Base-by-base conservation (phyloP, 2,113 vertebrate species). In the Melanotaenia duboulayi region DNA sequence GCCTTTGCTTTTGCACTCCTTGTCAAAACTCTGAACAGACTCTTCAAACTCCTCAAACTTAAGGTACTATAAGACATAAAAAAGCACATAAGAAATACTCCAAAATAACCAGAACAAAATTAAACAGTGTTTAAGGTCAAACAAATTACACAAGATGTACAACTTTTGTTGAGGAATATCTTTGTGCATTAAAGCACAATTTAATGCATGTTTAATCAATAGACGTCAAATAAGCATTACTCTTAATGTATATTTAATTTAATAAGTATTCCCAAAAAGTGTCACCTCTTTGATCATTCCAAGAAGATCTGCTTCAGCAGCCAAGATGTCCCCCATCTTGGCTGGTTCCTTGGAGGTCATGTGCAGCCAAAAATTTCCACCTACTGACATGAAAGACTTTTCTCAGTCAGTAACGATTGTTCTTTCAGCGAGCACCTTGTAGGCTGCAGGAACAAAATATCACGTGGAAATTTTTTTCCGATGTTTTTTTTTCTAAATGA, bases 1-100 rank as follows among this genome's bases (percentile, higher is more conserved):
- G 22, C 96, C 96, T 93, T 98, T 99, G 23, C 75, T 84, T 93
- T 94, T 96, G 84, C 96, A 97, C 73, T 99, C 98, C 35, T 94
- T 95, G 58, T 95, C 93, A 89, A 99, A 96, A n/a, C 91, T 87
- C 64, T 92, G 87, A 74, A 95, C 78, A 0, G 98, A 98, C 49
- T 97, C 96, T 75, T 96, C 94, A 93, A 98, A 98, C 56, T 96
- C 95, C 0, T 92, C 94, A 90, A 96, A 97, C 71, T 94, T 95
- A 66, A 99, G 94, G 89, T 96, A 99, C 97, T 99, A 24, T 2
- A 69, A 52, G 54, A 65, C 32, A 65, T 6, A 74, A 32, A 50
- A 25, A 70, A 14, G 17, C 32, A 68, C 10, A 52, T 3, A 11
- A 44, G 25, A 28, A 50, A 19, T 35, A 28, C 7, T 48, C 16